Evolutionary conservation across 2,113 vertebrate species (phyloP), one percentile per base, ranked within the genome.

Genomic region (Hassar affinis): DNA sequence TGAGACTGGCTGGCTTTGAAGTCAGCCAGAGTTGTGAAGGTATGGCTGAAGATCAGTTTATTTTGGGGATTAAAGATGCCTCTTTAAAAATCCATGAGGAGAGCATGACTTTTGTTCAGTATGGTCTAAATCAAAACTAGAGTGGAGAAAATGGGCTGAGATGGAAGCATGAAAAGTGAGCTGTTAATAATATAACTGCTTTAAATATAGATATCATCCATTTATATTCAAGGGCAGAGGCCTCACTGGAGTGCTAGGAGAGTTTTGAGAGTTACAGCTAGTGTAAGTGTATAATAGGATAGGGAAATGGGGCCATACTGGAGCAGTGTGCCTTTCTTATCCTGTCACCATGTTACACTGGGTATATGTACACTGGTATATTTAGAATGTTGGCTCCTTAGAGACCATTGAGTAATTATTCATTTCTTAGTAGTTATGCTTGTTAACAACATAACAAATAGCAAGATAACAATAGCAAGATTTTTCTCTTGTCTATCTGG

Each of bases 181-280:
- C 38, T 15, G 18, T 85, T 86, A 86, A 86, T 85, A 86, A 88
- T 86, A 72, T 77, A 86, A 72, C 82, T 80, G 83, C 77, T 86
- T 88, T 85, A 88, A 86, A 88, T 88, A 87, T 84, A 88, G 49
- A 82, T 54, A 78, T 88, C 85, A 88, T 86, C 82, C 82, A 86
- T 88, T 84, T 88, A 82, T 83, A 85, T 86, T 88, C 87, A 88
- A 88, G 87, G 87, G 85, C 87, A 88, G 80, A 20, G 62, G 80
- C 20, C 45, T 83, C 68, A 56, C 9, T 82, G 82, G 87, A 82
- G 86, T 74, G 57, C 83, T 87, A 51, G 76, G 35, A 33, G 64
- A 79, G 11, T 85, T 78, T 76, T 54, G 9, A 52, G 76, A 87
- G 80, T 51, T 56, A 1, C 47, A 52, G 54, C 69, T 61, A 68